phyloP scores from a whole-genome alignment of 1,140 invertebrate genomes.

The Drosophila biarmipes region DNA sequence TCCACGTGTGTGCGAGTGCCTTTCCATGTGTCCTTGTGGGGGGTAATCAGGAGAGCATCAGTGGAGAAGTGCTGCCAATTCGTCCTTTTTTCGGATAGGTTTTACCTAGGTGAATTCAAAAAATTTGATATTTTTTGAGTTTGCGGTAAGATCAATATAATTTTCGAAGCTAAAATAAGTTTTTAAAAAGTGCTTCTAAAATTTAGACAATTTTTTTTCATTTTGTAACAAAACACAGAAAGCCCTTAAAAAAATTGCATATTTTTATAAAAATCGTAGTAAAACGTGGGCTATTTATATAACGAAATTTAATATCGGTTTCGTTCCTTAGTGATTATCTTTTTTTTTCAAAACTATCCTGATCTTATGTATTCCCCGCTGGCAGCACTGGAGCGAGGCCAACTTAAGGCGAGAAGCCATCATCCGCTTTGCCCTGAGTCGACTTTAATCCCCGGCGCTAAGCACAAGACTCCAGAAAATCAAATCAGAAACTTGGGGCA shows the following conservation, averaged over 20 bases:
- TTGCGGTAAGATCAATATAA: too few species aligned
- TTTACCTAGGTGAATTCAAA: too few species aligned
- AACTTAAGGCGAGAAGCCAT: neutral
- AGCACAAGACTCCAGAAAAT: slow-evolving; percentile 24
- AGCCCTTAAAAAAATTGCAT: too few species aligned
- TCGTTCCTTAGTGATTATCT: neutral
- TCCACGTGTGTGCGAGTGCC: slow-evolving; percentile 7
- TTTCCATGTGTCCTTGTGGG: neutral
- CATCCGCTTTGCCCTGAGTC: neutral
- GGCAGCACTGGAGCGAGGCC: neutral
- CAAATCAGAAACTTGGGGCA: slow-evolving; percentile 40
- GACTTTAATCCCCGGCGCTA: slow-evolving; percentile 3
- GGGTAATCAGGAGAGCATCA: slow-evolving; percentile 9
- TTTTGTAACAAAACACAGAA: too few species aligned
- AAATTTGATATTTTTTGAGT: too few species aligned
- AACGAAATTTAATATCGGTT: neutral
- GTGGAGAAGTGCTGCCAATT: too few species aligned
- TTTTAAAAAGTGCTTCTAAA: too few species aligned
- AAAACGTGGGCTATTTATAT: too few species aligned
- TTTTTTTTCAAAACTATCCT: neutral
- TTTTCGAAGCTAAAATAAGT: too few species aligned
- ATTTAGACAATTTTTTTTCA: too few species aligned
- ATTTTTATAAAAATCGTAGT: too few species aligned
- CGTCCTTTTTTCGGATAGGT: neutral
- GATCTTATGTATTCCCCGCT: neutral